Evolutionary conservation across 2,888 invertebrate species (phyloP), one percentile per base, ranked within the genome.

Genomic region (Ommatoiulus sabulosus): DNA sequence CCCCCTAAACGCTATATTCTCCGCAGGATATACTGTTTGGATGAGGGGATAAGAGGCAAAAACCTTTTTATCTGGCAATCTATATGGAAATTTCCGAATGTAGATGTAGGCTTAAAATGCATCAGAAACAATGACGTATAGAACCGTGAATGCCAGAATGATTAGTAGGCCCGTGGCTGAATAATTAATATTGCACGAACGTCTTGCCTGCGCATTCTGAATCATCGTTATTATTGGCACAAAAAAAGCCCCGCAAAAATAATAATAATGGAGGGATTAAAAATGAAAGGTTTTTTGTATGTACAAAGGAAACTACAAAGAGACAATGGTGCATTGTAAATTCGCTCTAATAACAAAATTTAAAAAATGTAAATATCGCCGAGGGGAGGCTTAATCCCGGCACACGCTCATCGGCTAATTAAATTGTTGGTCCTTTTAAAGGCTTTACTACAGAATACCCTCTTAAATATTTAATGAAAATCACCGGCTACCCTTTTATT

Each of bases 201-300:
- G 72, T 72, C 72, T 72, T 72, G 8, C 72, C 72, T 10, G n/a
- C 3, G 72, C 20, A 72, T 72, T 72, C 72, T 72, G 72, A 20
- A 72, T 72, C 72, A 72, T 72, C 20, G 72, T 72, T 72, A 72
- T 72, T 72, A 72, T 72, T 72, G 10, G 24, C 63, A 63, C 17
- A 72, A 72, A 72, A 52, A 72, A 24, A 20, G 72, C 20, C n/a
- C 72, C 24, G 8, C 72, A 72, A 72, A 24, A 72, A 72, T 72
- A 24, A 72, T 72, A 72, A 72, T 72, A 72, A 72, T 72, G 72
- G 72, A 72, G 72, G 72, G 72, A 72, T 72, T 72, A 72, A 72
- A 72, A 72, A 24, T 72, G 72, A 72, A 72, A 72, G 72, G 72
- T 72, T 72, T 72, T 72, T 72, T 72, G 72, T 72, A 72, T 24